Evolutionary conservation across 2,113 vertebrate genomes (phyloP), one percentile per base, ranked within the genome.

Genomic region (Pardalotus punctatus): DNA sequence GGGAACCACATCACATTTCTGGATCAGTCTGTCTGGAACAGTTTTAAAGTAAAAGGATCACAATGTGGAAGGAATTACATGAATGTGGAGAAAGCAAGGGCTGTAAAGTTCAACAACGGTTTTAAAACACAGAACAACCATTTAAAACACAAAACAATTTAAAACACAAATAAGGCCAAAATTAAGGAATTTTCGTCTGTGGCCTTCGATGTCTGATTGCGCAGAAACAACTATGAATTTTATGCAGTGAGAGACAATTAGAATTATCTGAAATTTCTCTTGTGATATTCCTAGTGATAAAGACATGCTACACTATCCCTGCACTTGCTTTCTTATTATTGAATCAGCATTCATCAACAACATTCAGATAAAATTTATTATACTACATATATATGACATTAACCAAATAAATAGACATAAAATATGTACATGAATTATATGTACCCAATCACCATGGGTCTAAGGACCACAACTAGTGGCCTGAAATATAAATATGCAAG

Each of bases 1-100:
- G 58, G 38, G 43, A 67, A 21, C 7, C 31, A 90, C 28, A 6
- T 42, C 27, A 65, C 22, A 36, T 42, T 80, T 94, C 69, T 86
- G 94, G 62, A 84, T 92, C 86, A 85, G 88, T 71, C 91, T 88
- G 78, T 47, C 73, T 96, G 91, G 36, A 73, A 86, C 19, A 21
- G 70, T 58, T 94, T 86, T 86, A 91, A 96, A 91, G 42, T 45
- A 69, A 89, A 89, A 73, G 77, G 72, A 91, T 91, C 66, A 61
- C 25, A 4, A 71, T 35, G 90, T 29, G 61, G 67, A 58, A 87
- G 31, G 70, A 86, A 74, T 31, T 57, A 53, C 74, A 84, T n/a
- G 58, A 48, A 80, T 94, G 83, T 86, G n/a, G 79, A 83, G 36
- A 71, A 93, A 91, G 71, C 20, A 60, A 53, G 38, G 48, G 77